These are phyloP conservation scores for Atherinomorus stipes DNA, from an alignment of 2,113 vertebrate species.

Conservation along the genomic window DNA sequence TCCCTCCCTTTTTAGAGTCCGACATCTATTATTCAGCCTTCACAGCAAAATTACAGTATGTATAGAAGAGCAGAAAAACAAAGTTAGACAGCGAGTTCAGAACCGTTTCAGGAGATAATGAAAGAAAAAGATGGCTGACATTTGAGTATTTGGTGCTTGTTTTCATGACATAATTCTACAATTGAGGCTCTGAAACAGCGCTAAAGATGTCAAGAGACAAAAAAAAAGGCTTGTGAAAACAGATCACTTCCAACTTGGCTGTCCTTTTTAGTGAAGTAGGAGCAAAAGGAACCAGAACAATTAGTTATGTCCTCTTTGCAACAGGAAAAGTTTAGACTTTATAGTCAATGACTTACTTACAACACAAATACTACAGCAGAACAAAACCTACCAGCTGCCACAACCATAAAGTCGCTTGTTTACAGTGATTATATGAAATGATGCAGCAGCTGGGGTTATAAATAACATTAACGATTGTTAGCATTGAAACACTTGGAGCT, in stretches of 20 bases:
- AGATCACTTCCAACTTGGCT: conserved; percentile 39
- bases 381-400: too few species aligned
- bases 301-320: conserved; percentile 42
- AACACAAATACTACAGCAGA: conserved; percentile 2
- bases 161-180: conserved; percentile 8
- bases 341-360: conserved; percentile 49
- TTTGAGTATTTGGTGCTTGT: conserved; percentile 1
- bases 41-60: conserved; percentile 42
- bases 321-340: conserved; percentile 14
- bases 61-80: conserved; percentile 24
- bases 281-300: conserved; percentile 34
- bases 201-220: conserved; percentile 18
- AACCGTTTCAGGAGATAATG: background rate
- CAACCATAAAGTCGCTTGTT: too few species aligned
- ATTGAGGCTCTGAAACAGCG: background rate
- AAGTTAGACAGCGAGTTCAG: conserved; percentile 8
- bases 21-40: conserved; percentile 44
- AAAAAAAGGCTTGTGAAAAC: conserved; percentile 9
- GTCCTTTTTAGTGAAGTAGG: conserved; percentile 25
- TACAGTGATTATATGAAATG: too few species aligned
- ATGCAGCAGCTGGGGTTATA: too few species aligned
- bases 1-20: conserved; percentile 13
- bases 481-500: too few species aligned
- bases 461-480: too few species aligned
- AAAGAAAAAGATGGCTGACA: conserved; percentile 1